Evolutionary conservation across 2,797 vertebrate genomes (phyloP).

Genomic region (Limosa lapponica): DNA sequence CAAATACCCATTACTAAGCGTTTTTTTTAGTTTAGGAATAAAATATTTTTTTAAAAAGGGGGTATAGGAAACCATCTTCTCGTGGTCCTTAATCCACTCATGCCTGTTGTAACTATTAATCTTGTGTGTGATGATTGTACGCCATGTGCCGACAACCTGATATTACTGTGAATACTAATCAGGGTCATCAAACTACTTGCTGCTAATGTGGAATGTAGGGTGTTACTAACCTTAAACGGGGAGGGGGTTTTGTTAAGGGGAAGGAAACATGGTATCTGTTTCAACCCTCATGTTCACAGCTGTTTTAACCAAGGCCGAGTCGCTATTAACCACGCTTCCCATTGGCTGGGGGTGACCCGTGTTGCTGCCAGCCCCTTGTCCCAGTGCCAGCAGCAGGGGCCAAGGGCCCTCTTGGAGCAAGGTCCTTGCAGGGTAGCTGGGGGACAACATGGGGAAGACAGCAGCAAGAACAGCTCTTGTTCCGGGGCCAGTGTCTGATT

Average conservation of each 20-base stretch:
- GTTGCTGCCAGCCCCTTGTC: neutral
- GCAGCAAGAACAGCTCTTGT: rapidly evolving
- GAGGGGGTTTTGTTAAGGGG: neutral
- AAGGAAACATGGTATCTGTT: neutral
- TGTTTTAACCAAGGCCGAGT: neutral
- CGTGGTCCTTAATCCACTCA: neutral
- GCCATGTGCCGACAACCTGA: slow-evolving; percentile 10
- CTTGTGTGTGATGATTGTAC: neutral
- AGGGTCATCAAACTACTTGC: slow-evolving; percentile 6
- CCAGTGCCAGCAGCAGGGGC: neutral
- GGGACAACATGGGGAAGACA: rapidly evolving
- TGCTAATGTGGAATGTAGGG: slow-evolving; percentile 20
- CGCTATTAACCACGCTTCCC: neutral
- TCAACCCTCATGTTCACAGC: neutral
- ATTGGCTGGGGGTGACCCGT: rapidly evolving
- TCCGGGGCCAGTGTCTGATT: rapidly evolving
- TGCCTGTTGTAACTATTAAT: neutral
- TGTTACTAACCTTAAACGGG: neutral
- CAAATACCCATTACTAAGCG: neutral
- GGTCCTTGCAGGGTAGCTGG: rapidly evolving
- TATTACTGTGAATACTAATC: slow-evolving; percentile 45
- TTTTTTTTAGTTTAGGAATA: slow-evolving; percentile 70
- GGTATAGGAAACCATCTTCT: neutral
- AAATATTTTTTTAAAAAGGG: slow-evolving; percentile 56
- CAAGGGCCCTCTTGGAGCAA: neutral